These are phyloP conservation scores for Orchestes rusci DNA, from an alignment of 2,888 invertebrate species.

Conservation along the genomic window DNA sequence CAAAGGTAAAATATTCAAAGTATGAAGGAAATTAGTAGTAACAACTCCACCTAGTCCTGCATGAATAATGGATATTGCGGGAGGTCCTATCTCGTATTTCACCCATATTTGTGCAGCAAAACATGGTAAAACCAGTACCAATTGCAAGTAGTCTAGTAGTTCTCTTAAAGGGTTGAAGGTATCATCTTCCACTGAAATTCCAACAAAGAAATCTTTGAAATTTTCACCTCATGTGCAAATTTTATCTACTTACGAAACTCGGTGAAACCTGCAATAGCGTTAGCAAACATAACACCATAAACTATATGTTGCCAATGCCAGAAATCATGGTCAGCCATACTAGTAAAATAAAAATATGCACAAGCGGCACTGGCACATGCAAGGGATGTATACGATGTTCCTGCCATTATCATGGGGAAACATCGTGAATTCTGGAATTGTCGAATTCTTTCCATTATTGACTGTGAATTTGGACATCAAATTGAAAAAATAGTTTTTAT, in stretches of 20 bases:
- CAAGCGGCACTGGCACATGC: constrained; percentile 5
- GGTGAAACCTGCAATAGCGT: constrained; percentile 17
- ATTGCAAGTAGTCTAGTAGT: constrained; percentile 27
- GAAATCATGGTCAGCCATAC: constrained; percentile 11
- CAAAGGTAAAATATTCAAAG: background rate
- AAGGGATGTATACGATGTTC: constrained; percentile 8
- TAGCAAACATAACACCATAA: constrained; percentile 17
- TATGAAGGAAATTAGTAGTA: background rate
- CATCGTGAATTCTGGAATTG: background rate
- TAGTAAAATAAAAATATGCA: constrained; percentile 12
- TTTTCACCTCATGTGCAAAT: no score
- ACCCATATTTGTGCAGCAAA: constrained; percentile 27
- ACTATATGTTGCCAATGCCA: constrained; percentile 15
- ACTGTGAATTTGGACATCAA: constrained; percentile 13
- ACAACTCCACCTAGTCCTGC: constrained; percentile 20
- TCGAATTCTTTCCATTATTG: constrained; percentile 1
- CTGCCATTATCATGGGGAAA: constrained; percentile 12
- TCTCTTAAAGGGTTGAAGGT: constrained; percentile 26
- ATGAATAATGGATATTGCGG: constrained; percentile 23
- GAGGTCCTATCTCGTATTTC: constrained; percentile 23
- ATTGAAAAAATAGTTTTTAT: no score
- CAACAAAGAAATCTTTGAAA: background rate
- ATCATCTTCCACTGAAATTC: constrained; percentile 26
- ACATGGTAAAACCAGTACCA: constrained; percentile 25
- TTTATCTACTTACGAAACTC: constrained; percentile 20